These are phyloP conservation scores for Stomatorhinus walkeri DNA, from an alignment of 2,797 vertebrate species.

Conservation along the genomic window DNA sequence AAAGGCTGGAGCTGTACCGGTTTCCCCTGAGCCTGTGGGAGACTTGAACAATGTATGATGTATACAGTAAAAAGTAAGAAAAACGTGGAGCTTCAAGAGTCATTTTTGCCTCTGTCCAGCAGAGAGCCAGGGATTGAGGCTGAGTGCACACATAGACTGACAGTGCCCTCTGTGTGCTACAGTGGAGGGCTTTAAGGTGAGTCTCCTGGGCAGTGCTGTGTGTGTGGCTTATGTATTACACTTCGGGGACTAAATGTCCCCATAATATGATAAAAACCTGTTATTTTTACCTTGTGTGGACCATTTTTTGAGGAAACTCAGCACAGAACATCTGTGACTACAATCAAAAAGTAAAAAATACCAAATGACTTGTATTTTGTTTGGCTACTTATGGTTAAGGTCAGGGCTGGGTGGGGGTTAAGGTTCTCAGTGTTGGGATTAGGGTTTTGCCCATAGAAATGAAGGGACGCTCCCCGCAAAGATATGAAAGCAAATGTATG, in stretches of 20 bases:
- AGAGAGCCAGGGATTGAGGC: slow-evolving; percentile 5
- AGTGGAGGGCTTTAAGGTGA: slow-evolving; percentile 59
- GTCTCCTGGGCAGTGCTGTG: slow-evolving; percentile 21
- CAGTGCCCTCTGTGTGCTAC: slow-evolving; percentile 48
- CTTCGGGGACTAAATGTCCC: background rate
- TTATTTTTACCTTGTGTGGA: background rate
- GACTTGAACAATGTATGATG: background rate
- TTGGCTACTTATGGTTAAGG: background rate
- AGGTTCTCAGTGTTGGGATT: background rate
- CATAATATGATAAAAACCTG: background rate
- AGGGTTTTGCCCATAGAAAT: background rate
- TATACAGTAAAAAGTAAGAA: background rate
- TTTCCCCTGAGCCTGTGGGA: background rate
- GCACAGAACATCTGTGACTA: background rate
- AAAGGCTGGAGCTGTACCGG: background rate
- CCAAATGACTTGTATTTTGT: background rate
- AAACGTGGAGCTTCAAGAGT: background rate
- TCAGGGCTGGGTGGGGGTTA: background rate
- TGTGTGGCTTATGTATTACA: background rate
- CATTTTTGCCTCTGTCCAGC: background rate
- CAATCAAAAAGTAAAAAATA: background rate
- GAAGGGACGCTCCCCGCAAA: background rate
- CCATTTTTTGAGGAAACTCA: background rate
- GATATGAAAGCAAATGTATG: background rate
- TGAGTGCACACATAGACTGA: background rate